These are phyloP conservation scores for Drepana falcataria DNA, from an alignment of 2,888 invertebrate species.

Conservation along the genomic window DNA sequence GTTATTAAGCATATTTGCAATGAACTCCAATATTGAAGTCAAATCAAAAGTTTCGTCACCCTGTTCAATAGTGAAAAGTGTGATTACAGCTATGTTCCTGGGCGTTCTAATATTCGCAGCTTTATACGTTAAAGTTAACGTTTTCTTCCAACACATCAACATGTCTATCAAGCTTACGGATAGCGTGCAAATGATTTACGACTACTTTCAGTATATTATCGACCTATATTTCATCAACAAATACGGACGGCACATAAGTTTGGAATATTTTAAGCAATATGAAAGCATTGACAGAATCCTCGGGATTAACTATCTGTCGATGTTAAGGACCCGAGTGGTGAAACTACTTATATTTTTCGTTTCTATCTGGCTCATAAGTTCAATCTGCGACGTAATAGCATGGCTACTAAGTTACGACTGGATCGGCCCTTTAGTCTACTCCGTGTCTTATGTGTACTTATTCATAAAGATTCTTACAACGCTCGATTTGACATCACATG, in stretches of 20 bases:
- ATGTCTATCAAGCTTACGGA: slow-evolving; percentile 50
- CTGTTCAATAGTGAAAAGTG: slow-evolving; percentile 15
- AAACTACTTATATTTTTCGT: slow-evolving; percentile 30
- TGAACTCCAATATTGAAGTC: slow-evolving; percentile 27
- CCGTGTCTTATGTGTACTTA: slow-evolving; percentile 41
- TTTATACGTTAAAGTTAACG: slow-evolving; percentile 39
- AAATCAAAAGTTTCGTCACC: slow-evolving; percentile 8
- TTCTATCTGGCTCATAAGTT: slow-evolving; percentile 35
- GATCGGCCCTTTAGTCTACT: slow-evolving; percentile 29
- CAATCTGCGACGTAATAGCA: slow-evolving; percentile 37
- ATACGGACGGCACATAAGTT: slow-evolving; percentile 40
- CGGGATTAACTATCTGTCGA: slow-evolving; percentile 25
- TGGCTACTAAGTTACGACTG: slow-evolving; percentile 43
- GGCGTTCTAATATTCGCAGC: slow-evolving; percentile 29
- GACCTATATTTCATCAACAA: slow-evolving; percentile 50
- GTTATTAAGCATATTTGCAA: slow-evolving; percentile 40
- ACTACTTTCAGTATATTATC: slow-evolving; percentile 44
- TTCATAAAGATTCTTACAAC: slow-evolving; percentile 55
- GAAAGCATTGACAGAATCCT: slow-evolving; percentile 43
- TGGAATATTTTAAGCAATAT: slow-evolving; percentile 49
- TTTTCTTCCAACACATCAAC: slow-evolving; percentile 27
- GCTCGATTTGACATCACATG: slow-evolving; percentile 49
- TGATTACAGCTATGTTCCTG: slow-evolving; percentile 20
- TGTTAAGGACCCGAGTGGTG: slow-evolving; percentile 30
- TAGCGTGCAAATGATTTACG: slow-evolving; percentile 42